Evolutionary conservation across 2,888 invertebrate species (phyloP).

Genomic region (Syrphus vitripennis): DNA sequence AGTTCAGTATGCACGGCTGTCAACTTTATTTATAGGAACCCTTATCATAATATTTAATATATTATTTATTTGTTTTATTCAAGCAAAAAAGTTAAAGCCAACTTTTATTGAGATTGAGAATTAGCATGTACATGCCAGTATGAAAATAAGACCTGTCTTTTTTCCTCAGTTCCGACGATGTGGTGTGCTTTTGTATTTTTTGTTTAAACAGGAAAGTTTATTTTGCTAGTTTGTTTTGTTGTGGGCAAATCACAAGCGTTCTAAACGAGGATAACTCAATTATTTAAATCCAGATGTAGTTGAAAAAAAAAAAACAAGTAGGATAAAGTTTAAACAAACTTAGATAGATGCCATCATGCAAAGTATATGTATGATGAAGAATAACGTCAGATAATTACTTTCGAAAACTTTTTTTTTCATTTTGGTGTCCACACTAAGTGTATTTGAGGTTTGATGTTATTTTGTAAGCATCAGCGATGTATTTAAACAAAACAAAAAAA

Average conservation of each 20-base stretch:
- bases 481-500: too few species aligned
- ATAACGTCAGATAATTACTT: slow-evolving; percentile 43
- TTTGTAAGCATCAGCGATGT: too few species aligned
- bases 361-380: too few species aligned
- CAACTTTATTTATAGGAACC: too few species aligned
- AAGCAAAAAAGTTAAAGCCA: slow-evolving; percentile 32
- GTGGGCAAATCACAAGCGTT: background rate
- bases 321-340: background rate
- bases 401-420: too few species aligned
- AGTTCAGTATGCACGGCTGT: too few species aligned
- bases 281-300: background rate
- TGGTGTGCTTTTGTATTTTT: background rate
- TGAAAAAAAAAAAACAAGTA: background rate
- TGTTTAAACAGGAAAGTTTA: background rate
- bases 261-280: slow-evolving; percentile 32
- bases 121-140: slow-evolving; percentile 32
- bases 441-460: too few species aligned
- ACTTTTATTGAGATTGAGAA: slow-evolving; percentile 46
- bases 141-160: slow-evolving; percentile 16
- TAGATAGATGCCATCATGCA: too few species aligned
- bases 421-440: too few species aligned
- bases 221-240: background rate
- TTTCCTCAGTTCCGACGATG: background rate
- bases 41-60: too few species aligned
- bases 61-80: too few species aligned